A percentile compares a stretch with the other conserved stretches of the same genome.
Evolutionary conservation across 2,888 invertebrate genomes (phyloP).

Genomic region (Drosophila koepferae): DNA sequence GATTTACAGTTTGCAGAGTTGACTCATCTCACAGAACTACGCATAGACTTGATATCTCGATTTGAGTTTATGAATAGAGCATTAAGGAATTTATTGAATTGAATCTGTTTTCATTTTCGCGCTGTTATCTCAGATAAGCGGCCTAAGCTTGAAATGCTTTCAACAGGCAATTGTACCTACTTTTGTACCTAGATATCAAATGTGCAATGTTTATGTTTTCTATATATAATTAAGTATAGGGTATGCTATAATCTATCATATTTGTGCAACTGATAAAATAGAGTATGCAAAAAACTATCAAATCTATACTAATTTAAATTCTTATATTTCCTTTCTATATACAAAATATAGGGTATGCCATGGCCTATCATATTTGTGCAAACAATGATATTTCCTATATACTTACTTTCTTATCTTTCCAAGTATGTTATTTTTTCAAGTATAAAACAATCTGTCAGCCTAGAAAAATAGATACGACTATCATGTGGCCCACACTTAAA

Average conservation of each 20-base stretch:
- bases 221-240: not conserved
- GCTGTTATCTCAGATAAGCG: not conserved
- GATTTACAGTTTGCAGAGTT: conserved; percentile 17
- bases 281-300: no score
- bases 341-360: not conserved
- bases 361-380: not conserved
- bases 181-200: not conserved
- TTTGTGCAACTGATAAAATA: not conserved
- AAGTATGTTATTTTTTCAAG: not conserved
- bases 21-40: conserved; percentile 33
- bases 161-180: no score
- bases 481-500: not conserved
- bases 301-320: no score
- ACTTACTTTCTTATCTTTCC: not conserved
- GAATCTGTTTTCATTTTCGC: not conserved
- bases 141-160: not conserved
- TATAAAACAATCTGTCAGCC: conserved; percentile 1
- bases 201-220: not conserved
- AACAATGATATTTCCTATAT: not conserved
- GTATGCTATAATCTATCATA: not conserved
- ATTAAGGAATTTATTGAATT: not conserved
- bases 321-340: no score
- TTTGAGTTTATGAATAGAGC: not conserved
- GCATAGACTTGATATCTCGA: not conserved
- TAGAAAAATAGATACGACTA: not conserved